Evolutionary conservation across 1,140 invertebrate genomes (phyloP), one percentile per base, ranked within the genome.

Genomic region (Platorchestia sp.): DNA sequence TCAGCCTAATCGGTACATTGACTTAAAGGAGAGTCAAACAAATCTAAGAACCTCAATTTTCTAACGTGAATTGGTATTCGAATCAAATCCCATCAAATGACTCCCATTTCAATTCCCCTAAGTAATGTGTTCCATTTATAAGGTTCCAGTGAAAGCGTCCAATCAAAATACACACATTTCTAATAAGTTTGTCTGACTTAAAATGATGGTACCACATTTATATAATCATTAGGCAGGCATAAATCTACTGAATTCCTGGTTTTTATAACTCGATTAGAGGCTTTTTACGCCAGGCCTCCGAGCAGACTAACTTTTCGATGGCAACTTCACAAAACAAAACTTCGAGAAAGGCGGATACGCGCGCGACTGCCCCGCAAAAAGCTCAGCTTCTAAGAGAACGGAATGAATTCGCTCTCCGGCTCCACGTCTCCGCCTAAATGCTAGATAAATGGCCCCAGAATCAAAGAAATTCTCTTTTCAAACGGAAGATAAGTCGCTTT

Each of bases 361-460:
- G 59, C 59, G 10, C 59, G 59, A 75, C 59, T 75, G 59, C 59
- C 27, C 59, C 59, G 59, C 59, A 75, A 75, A 75, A 75, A 75
- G 59, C 59, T 3, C 14, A 75, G 59, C 36, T 75, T 75, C 59
- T 75, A 36, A 75, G 59, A 75, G 59, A 75, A 75, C 59, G 59
- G 59, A 75, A 75, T 75, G 59, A 75, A 75, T 75, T 27, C 59
- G 59, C 47, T 51, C 47, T 51, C 47, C 47, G 59, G 27, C 59
- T 75, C 59, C 59, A 75, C 59, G 59, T 75, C 59, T 75, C 59
- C 59, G 59, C 59, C 59, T 75, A 75, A 75, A 75, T 75, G 59
- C 59, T 75, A 75, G 59, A 75, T 75, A 75, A 75, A 75, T 75
- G 59, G 59, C 59, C 59, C 59, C 36, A 10, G 59, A 75, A 75